Conservation (phyloP, 2,888 invertebrate species). For the Lochmaea capreae region DNA sequence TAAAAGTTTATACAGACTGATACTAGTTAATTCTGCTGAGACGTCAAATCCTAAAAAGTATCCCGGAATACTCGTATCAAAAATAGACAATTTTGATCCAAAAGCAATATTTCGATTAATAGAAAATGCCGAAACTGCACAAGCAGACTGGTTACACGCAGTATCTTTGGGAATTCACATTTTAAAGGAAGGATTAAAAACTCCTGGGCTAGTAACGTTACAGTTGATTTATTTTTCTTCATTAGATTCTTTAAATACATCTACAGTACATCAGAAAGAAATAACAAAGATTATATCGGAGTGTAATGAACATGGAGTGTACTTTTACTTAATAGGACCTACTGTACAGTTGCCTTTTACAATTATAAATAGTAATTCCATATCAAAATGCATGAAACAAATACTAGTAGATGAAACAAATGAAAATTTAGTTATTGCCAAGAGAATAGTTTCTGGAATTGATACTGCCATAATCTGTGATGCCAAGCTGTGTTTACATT, state of each 20-base stretch:
- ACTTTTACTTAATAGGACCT: constrained; percentile 48
- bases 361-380: constrained; percentile 36
- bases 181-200: constrained; percentile 38
- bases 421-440: constrained; percentile 35
- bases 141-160: constrained; percentile 45
- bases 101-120: constrained; percentile 33
- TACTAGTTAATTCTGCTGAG: constrained; percentile 44
- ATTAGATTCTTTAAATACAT: constrained; percentile 36
- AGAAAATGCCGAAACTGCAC: constrained; percentile 34
- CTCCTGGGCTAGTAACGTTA: constrained; percentile 40
- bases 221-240: constrained; percentile 47
- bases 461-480: constrained; percentile 44
- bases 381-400: constrained; percentile 42
- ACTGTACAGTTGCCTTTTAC: constrained; percentile 41
- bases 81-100: constrained; percentile 34
- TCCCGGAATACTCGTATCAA: constrained; percentile 31
- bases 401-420: constrained; percentile 16
- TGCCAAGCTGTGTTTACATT: constrained; percentile 41
- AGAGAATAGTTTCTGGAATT: constrained; percentile 40
- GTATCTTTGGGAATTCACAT: constrained; percentile 39
- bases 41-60: constrained; percentile 38
- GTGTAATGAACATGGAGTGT: constrained; percentile 43
- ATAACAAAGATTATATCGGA: constrained; percentile 36
- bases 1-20: constrained; percentile 42
- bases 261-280: constrained; percentile 28